Conservation (phyloP, 2,888 invertebrate genomes). For the Drosophila peninsularis region DNA sequence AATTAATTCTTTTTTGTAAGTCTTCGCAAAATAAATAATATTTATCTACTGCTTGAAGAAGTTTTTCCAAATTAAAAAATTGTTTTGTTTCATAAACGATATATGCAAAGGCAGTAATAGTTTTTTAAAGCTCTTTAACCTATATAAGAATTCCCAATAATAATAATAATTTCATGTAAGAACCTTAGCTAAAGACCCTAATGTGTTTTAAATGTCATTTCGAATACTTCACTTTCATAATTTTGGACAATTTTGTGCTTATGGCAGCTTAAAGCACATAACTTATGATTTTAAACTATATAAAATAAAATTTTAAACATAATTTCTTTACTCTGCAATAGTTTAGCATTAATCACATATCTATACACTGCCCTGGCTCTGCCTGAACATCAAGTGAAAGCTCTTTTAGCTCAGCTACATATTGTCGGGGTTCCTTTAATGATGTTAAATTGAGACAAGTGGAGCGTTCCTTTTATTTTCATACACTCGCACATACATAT, state of each 20-base stretch:
- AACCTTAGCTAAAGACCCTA: background rate
- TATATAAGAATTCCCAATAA: background rate
- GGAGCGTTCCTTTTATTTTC: conserved; percentile 35
- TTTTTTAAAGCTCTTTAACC: too few relatives aligned
- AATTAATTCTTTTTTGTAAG: too few relatives aligned
- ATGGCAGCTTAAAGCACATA: background rate
- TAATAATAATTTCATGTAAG: background rate
- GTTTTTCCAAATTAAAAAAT: too few relatives aligned
- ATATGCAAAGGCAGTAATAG: too few relatives aligned
- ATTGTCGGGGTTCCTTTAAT: conserved; percentile 37
- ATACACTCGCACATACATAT: background rate
- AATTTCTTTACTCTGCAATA: background rate
- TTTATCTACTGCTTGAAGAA: too few relatives aligned
- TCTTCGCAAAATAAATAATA: too few relatives aligned
- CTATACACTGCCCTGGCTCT: too few relatives aligned
- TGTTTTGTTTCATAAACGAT: too few relatives aligned
- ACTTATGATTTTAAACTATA: too few relatives aligned
- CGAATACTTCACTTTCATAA: background rate
- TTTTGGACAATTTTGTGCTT: background rate
- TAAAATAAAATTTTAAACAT: too few relatives aligned
- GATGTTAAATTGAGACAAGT: conserved; percentile 38
- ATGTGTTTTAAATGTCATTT: background rate
- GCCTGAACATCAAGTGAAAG: conserved; percentile 28
- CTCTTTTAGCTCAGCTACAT: conserved; percentile 14
- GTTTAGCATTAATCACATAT: conserved; percentile 2